phyloP scores from a whole-genome alignment of 2,113 vertebrate genomes.

The Tursiops truncatus region DNA sequence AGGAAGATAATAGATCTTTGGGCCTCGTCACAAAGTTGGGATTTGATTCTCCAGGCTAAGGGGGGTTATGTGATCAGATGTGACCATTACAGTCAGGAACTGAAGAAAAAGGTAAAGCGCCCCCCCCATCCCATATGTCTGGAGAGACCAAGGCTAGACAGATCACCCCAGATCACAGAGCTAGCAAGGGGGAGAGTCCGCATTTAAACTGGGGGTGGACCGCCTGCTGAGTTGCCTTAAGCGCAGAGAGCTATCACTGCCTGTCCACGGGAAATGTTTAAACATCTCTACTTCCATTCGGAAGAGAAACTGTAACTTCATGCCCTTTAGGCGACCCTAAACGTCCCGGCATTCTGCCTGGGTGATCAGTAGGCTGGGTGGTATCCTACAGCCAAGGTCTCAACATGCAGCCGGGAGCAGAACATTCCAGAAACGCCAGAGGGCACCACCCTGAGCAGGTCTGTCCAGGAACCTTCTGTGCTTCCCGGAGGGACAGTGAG shows the following conservation, averaged over 20 bases:
- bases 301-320: not conserved
- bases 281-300: not conserved
- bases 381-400: not conserved
- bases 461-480: not conserved
- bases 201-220: not conserved
- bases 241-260: not conserved
- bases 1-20: not conserved
- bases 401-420: not conserved
- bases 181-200: not conserved
- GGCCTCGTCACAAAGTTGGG: not conserved
- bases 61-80: not conserved
- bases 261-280: not conserved
- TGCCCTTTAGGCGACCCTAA: too few relatives aligned
- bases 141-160: not conserved
- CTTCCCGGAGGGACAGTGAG: not conserved
- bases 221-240: not conserved
- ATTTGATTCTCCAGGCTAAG: not conserved
- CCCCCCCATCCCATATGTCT: not conserved
- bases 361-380: too few relatives aligned
- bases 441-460: not conserved
- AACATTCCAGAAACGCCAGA: slow-evolving; percentile 9
- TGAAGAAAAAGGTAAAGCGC: not conserved
- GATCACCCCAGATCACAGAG: not conserved
- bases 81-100: not conserved
- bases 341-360: not conserved